Base-by-base conservation (phyloP, 1,140 invertebrate genomes). In the Diprion similis region DNA sequence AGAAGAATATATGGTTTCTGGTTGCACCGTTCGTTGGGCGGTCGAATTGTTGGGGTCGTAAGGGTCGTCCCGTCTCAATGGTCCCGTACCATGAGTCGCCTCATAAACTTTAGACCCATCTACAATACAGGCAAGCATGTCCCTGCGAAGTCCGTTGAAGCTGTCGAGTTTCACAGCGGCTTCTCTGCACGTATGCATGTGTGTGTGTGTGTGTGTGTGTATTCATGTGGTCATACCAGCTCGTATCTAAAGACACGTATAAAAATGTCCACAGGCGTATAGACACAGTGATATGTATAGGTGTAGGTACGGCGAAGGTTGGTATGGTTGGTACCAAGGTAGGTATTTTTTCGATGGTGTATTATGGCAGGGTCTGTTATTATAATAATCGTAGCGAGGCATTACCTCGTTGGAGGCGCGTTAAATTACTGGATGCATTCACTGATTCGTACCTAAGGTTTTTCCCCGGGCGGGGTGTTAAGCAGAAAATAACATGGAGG, bases 391-490 rank as follows among this genome's bases (percentile, higher is more conserved):
- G 51, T 9, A 59, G 11, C 51, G 11, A 59, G 51, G 24, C 51
- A 59, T 59, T 59, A 17, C 51, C 51, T 59, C 51, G 51, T 59
- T 59, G 51, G 51, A 59, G 51, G 51, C 51, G 51, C 51, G 51
- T 59, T 59, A 59, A 59, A 59, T 59, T 59, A 59, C 51, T 59
- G 24, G 24, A 37, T 37, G n/a, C 51, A 59, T 59, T 59, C 51
- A 59, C 51, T 59, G 4, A 59, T 59, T 59, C 51, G n/a, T 4
- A 11, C 51, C 51, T 4, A 8, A 59, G 11, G 51, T 59, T 59
- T 59, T 59, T 59, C 51, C 11, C 24, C 17, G 72, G 24, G 37
- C 15, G 24, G 45, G 11, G 78, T 72, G 70, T 66, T 13, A 73
- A 47, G 48, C 45, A 46, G 51, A 59, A 59, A 59, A 59, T 59